phyloP scores from a whole-genome alignment of 1,140 invertebrate species.

The Proctacanthus coquilletti region DNA sequence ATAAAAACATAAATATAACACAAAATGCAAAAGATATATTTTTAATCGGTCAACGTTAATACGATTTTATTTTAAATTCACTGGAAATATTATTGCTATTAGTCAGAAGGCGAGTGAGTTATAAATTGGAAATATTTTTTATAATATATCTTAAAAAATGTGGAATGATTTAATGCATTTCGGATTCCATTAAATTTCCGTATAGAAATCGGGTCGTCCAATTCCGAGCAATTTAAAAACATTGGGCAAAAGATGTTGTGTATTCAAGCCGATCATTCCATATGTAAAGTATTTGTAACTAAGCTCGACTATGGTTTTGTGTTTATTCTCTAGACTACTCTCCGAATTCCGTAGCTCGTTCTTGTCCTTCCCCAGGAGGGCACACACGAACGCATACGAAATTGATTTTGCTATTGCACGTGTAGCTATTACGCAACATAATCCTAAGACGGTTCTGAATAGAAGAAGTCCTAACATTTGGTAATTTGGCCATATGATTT shows the following conservation, averaged over 20 bases:
- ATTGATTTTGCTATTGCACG: constrained; percentile 50
- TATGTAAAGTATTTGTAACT: constrained; percentile 68
- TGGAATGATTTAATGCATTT: no score
- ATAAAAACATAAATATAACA: no score
- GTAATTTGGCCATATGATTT: constrained; percentile 60
- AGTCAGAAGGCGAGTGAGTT: no score
- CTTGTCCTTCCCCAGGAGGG: constrained; percentile 46
- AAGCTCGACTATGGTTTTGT: constrained; percentile 60
- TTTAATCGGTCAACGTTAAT: no score
- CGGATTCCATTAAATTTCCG: constrained; percentile 48
- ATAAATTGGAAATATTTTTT: no score
- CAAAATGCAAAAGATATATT: no score
- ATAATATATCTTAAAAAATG: no score
- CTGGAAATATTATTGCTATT: no score
- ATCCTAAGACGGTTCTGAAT: constrained; percentile 56
- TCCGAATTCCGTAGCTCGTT: constrained; percentile 43
- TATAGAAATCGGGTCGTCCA: constrained; percentile 67
- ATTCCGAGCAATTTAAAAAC: constrained; percentile 60
- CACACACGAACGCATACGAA: constrained; percentile 51
- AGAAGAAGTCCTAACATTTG: constrained; percentile 47
- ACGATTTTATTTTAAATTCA: no score
- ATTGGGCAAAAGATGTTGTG: constrained; percentile 59
- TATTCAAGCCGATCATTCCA: constrained; percentile 57
- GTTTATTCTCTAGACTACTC: constrained; percentile 44
- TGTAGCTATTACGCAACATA: constrained; percentile 51